A percentile compares a stretch with the other conserved stretches of the same genome.
These are phyloP conservation scores for Rhinopomastus cyanomelas DNA, from an alignment of 2,113 vertebrate genomes.

Conservation along the genomic window DNA sequence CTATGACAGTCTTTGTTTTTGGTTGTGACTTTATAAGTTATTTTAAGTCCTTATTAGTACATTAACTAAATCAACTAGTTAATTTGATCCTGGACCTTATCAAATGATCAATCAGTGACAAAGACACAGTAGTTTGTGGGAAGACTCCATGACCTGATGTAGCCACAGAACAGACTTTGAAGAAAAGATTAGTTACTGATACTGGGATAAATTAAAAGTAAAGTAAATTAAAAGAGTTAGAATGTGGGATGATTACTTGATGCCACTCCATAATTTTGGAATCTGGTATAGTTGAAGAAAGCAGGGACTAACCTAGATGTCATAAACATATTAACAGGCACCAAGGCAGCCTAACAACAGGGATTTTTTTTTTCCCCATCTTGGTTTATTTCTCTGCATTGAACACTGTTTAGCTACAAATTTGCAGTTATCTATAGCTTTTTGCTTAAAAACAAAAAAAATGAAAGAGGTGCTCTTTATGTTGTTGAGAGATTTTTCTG, in stretches of 20 bases:
- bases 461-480: not conserved
- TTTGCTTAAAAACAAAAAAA: not conserved
- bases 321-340: not conserved
- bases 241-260: not conserved
- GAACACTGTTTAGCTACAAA: not conserved
- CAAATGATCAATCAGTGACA: too few species aligned
- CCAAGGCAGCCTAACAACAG: not conserved
- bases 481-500: slow-evolving; percentile 6
- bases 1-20: too few species aligned
- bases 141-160: not conserved
- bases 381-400: not conserved
- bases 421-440: not conserved
- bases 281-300: not conserved
- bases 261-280: not conserved
- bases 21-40: too few species aligned
- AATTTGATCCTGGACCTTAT: too few species aligned
- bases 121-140: not conserved
- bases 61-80: too few species aligned
- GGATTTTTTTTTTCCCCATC: not conserved
- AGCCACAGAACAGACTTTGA: not conserved
- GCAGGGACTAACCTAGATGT: too few species aligned
- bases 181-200: not conserved
- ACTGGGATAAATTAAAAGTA: not conserved
- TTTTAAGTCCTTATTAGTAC: too few species aligned
- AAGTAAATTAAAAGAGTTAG: not conserved